phyloP scores from a whole-genome alignment of 2,888 invertebrate genomes.

The Cosmorhoe ocellata region DNA sequence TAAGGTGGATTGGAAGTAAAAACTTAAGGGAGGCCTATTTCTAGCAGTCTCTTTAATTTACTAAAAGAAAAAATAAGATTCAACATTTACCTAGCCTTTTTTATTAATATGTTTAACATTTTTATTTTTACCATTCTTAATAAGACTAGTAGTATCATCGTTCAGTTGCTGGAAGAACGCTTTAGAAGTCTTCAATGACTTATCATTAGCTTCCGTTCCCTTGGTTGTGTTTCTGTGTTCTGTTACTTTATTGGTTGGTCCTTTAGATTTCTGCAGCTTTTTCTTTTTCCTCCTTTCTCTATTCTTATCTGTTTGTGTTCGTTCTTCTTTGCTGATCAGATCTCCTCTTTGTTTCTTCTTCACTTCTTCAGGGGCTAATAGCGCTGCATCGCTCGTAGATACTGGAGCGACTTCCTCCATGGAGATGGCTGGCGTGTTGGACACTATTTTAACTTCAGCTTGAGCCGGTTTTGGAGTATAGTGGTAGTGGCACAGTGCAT shows the following conservation, averaged over 20 bases:
- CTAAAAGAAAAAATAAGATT: too few relatives aligned
- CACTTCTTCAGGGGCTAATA: conserved; percentile 97
- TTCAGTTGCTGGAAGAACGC: conserved; percentile 94
- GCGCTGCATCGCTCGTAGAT: conserved; percentile 90
- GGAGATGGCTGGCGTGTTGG: conserved; percentile 93
- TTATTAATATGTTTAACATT: conserved; percentile 65
- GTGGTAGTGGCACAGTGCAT: conserved; percentile 96
- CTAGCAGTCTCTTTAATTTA: too few relatives aligned
- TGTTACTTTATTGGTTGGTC: conserved; percentile 66
- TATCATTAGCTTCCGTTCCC: conserved; percentile 82
- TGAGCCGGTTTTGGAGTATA: conserved; percentile 94
- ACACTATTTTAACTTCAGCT: conserved; percentile 94
- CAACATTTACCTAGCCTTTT: conserved; percentile 44
- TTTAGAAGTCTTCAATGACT: conserved; percentile 85
- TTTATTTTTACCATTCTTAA: conserved; percentile 58
- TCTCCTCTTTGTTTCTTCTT: conserved; percentile 83
- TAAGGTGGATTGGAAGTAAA: too few relatives aligned
- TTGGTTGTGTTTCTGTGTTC: conserved; percentile 81
- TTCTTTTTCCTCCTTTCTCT: conserved; percentile 94
- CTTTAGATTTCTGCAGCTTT: conserved; percentile 84
- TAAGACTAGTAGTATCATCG: conserved; percentile 83
- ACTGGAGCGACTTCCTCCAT: conserved; percentile 98
- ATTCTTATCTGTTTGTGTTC: conserved; percentile 93
- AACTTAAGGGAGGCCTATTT: too few relatives aligned
- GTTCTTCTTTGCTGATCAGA: conserved; percentile 88